These are phyloP conservation scores for Caranx ignobilis DNA, from an alignment of 2,113 vertebrate genomes.

Conservation along the genomic window DNA sequence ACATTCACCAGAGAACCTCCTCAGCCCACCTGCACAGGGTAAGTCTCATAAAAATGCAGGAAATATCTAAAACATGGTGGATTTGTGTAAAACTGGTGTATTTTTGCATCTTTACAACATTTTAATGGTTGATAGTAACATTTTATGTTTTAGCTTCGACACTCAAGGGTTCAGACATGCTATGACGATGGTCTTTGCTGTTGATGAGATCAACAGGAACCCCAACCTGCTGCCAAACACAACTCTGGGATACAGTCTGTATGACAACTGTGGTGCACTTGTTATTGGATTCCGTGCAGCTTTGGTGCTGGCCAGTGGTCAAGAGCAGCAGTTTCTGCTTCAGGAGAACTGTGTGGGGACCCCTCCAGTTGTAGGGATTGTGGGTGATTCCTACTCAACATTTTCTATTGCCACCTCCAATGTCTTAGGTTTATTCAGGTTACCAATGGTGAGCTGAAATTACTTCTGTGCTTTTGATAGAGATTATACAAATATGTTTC, in stretches of 20 bases:
- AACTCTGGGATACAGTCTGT: slow-evolving; percentile 77
- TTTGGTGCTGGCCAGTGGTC: slow-evolving; percentile 66
- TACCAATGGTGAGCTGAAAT: slow-evolving; percentile 71
- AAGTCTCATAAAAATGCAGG: background rate
- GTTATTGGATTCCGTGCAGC: slow-evolving; percentile 76
- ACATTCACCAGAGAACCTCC: slow-evolving; percentile 36
- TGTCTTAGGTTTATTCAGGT: slow-evolving; percentile 73
- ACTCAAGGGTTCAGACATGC: slow-evolving; percentile 72
- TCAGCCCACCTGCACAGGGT: slow-evolving; percentile 43
- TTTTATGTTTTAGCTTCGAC: slow-evolving; percentile 65
- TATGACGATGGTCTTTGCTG: slow-evolving; percentile 77
- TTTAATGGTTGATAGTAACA: background rate
- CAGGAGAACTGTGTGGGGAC: slow-evolving; percentile 57
- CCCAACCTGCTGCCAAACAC: slow-evolving; percentile 70
- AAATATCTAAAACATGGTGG: background rate
- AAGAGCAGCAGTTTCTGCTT: slow-evolving; percentile 46
- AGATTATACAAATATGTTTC: background rate
- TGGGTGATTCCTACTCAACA: slow-evolving; percentile 77
- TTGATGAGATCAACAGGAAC: slow-evolving; percentile 80
- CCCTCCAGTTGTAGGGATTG: slow-evolving; percentile 75
- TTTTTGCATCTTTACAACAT: too few relatives aligned
- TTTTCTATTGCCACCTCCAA: slow-evolving; percentile 77
- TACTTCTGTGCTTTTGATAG: background rate
- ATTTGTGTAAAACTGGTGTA: background rate
- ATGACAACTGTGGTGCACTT: slow-evolving; percentile 78